Conservation (phyloP, 2,888 invertebrate genomes). For the Trachelus troglodyta region DNA sequence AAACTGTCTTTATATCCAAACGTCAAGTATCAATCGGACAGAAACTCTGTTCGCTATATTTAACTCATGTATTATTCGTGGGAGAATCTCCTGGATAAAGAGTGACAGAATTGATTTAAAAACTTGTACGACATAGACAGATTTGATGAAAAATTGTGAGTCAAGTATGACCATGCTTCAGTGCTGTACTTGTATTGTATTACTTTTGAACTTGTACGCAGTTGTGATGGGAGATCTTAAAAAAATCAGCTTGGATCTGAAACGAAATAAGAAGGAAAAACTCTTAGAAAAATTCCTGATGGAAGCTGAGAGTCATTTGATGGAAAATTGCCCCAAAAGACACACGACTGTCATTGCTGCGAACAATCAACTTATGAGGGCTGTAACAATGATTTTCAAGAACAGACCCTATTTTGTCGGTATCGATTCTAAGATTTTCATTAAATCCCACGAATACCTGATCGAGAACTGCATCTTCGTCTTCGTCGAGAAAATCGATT, state of each 20-base stretch:
- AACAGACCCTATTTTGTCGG: background rate
- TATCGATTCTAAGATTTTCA: background rate
- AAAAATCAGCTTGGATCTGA: background rate
- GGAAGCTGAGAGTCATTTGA: background rate
- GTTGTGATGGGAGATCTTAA: background rate
- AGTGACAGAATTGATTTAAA: no score
- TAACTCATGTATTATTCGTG: background rate
- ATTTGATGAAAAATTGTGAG: background rate
- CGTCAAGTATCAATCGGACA: background rate
- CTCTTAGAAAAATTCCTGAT: background rate
- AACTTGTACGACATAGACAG: no score
- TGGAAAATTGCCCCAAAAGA: background rate
- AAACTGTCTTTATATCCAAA: background rate
- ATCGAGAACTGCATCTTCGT: background rate
- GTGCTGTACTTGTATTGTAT: background rate
- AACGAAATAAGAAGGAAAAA: background rate
- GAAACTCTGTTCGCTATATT: background rate
- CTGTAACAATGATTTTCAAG: background rate
- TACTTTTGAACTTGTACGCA: background rate
- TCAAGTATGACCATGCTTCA: background rate
- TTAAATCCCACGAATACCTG: background rate
- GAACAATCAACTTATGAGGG: background rate
- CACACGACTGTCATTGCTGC: background rate
- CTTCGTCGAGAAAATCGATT: background rate
- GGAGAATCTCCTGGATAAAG: no score